Evolutionary conservation across 2,113 vertebrate species (phyloP), one percentile per base, ranked within the genome.

Genomic region (Bubo scandiacus): DNA sequence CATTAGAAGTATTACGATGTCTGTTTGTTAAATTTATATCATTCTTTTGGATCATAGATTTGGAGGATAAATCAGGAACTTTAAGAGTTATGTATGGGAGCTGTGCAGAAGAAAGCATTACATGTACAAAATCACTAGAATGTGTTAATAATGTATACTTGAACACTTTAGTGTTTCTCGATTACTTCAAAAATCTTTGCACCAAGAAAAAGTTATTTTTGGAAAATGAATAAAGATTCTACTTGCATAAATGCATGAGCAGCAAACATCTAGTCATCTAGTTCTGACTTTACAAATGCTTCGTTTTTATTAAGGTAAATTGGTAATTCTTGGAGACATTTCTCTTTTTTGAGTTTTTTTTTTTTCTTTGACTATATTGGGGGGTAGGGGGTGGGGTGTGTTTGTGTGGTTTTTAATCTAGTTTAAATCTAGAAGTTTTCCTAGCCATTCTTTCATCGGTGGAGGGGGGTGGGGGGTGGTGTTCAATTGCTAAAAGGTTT

Each of bases 1-100:
- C 6, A 34, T 61, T 3, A 66, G 26, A 51, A 22, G 26, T 30
- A 47, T 32, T 30, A 29, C 0, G 0, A 36, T 5, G 9, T 4
- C 34, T 49, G 9, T 67, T 77, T 57, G 8, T 32, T 51, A 61
- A 80, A 86, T 38, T 47, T 63, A 17, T 17, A 42, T 45, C 3
- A 15, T 47, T 67, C 6, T 21, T 81, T 42, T 51, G 34, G 15
- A 71, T 62, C 7, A 26, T 47, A 17, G 26, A 79, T 59, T 92
- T 85, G 61, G 23, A 72, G 17, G 26, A 68, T 2, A 91, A 78
- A 81, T 40, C 10, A 55, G 17, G 11, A 91, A 79, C 11, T 62
- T 52, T 32, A 29, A n/a, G 29, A 63, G 8, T 47, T 70, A 27
- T 15, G 9, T 16, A 26, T 7, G 4, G 27, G 14, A 67, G 36